Conservation (phyloP, 2,797 vertebrate genomes). For the Cheirogaleus major region DNA sequence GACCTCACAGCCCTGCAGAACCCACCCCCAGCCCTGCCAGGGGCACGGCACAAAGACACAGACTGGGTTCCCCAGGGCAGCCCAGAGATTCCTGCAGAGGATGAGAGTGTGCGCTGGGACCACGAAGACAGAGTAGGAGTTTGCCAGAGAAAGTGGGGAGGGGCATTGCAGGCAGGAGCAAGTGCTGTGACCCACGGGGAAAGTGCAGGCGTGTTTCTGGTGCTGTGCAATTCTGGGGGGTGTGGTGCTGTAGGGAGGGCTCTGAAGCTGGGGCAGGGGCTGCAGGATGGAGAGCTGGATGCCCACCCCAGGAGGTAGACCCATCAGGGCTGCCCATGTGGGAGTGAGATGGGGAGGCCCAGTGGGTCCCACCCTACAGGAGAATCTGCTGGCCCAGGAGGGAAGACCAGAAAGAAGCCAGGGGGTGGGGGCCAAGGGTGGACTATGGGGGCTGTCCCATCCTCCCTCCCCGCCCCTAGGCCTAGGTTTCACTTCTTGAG, state of each 20-base stretch:
- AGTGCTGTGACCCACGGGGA: neutral
- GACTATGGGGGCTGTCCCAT: neutral
- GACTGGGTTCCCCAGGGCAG: no score
- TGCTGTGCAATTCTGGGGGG: neutral
- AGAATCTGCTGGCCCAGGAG: neutral
- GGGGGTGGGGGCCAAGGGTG: neutral
- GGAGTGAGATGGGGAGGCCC: neutral
- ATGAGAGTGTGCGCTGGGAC: neutral
- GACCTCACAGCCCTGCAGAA: neutral
- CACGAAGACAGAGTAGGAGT: neutral
- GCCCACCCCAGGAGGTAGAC: neutral
- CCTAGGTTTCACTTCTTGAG: neutral
- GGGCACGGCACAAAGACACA: neutral
- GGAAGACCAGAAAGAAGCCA: neutral
- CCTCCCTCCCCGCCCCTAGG: neutral
- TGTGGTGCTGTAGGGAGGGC: neutral
- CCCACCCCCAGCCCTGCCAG: neutral
- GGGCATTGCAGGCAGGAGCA: neutral
- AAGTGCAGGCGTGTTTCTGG: neutral
- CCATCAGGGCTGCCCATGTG: neutral
- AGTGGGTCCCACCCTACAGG: neutral
- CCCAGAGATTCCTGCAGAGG: neutral
- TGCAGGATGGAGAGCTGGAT: neutral
- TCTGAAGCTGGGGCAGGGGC: neutral
- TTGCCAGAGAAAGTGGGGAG: neutral